These are phyloP conservation scores for Riparia riparia DNA, from an alignment of 2,113 vertebrate species.

Conservation along the genomic window DNA sequence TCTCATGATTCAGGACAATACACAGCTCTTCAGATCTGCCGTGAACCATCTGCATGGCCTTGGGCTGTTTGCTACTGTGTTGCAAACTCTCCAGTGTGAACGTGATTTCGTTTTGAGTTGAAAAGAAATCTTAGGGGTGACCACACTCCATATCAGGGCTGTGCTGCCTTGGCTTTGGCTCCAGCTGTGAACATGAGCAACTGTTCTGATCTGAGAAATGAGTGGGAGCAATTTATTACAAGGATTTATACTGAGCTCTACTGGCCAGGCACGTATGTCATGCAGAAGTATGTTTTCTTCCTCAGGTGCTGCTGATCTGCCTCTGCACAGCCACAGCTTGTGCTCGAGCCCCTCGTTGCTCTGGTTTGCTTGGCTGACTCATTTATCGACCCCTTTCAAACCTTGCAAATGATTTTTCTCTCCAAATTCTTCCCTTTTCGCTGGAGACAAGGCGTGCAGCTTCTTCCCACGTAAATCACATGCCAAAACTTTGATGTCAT, in stretches of 20 bases:
- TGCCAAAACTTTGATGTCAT: conserved; percentile 25
- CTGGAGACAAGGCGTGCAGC: not conserved
- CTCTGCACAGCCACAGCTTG: not conserved
- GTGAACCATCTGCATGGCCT: not conserved
- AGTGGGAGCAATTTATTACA: not conserved
- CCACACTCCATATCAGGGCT: not conserved
- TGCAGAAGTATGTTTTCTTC: not conserved
- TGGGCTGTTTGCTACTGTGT: not conserved
- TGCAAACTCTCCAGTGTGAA: not conserved
- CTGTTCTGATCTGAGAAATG: not conserved
- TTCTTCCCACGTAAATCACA: not conserved
- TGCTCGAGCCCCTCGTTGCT: not conserved
- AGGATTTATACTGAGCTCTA: not conserved
- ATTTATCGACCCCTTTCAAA: conserved; percentile 3
- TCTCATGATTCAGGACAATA: not conserved
- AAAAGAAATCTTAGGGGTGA: not conserved
- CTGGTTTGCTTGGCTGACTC: not conserved
- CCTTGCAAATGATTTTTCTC: not conserved
- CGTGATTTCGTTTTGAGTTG: not conserved
- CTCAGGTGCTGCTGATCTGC: not conserved
- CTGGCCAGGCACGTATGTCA: not conserved
- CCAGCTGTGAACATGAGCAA: not conserved
- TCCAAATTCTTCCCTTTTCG: not conserved
- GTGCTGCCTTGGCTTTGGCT: not conserved
- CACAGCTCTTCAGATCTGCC: not conserved